These are phyloP conservation scores for Diploptera punctata DNA, from an alignment of 2,888 invertebrate genomes.

Conservation along the genomic window DNA sequence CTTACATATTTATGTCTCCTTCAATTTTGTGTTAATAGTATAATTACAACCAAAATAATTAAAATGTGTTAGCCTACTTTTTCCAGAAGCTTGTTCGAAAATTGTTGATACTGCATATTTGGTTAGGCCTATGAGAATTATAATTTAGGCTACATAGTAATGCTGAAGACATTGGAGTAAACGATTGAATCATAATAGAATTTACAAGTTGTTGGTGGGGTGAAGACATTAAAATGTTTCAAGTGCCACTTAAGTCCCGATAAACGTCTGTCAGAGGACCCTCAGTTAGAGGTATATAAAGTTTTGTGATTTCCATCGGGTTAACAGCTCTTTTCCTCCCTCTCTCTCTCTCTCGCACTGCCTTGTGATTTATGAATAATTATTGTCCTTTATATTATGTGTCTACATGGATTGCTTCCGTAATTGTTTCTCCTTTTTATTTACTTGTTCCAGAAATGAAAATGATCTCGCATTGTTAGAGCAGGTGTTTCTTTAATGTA, in stretches of 20 bases:
- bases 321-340: slow-evolving; percentile 21
- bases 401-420: slow-evolving; percentile 24
- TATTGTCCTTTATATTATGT: slow-evolving; percentile 19
- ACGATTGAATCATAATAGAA: slow-evolving; percentile 21
- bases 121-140: too few species aligned
- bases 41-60: too few species aligned
- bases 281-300: slow-evolving; percentile 25
- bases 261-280: slow-evolving; percentile 29
- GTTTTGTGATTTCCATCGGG: slow-evolving; percentile 25
- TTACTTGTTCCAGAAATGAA: background rate
- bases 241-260: slow-evolving; percentile 28
- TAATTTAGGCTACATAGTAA: too few species aligned
- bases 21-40: too few species aligned
- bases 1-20: too few species aligned
- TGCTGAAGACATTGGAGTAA: slow-evolving; percentile 1
- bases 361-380: slow-evolving; percentile 29
- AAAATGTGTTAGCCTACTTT: too few species aligned
- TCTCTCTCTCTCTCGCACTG: background rate
- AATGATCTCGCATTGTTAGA: background rate
- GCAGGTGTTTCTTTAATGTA: background rate
- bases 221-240: slow-evolving; percentile 24
- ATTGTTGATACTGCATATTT: too few species aligned
- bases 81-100: too few species aligned
- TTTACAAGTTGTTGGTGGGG: slow-evolving; percentile 15
- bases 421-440: too few species aligned